Conservation (phyloP, 2,888 invertebrate species). For the Parnassius smintheus region DNA sequence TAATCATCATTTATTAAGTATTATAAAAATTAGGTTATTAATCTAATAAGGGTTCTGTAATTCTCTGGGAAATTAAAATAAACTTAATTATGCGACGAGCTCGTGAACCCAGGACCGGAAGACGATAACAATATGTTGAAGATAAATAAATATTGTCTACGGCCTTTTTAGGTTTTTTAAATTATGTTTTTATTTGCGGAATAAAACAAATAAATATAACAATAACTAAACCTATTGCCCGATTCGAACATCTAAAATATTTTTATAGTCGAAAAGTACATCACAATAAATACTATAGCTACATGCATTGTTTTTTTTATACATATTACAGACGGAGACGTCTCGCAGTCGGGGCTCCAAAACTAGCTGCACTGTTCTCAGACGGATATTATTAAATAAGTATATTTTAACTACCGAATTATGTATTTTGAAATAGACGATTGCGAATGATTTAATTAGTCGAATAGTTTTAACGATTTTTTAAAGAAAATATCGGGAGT, state of each 20-base stretch:
- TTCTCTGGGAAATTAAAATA: too few relatives aligned
- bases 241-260: slow-evolving; percentile 48
- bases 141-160: too few relatives aligned
- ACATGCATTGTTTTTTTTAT: slow-evolving; percentile 36
- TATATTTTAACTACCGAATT: slow-evolving; percentile 9
- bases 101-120: too few relatives aligned
- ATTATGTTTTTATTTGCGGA: slow-evolving; percentile 34
- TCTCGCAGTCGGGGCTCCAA: slow-evolving; percentile 4
- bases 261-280: slow-evolving; percentile 62
- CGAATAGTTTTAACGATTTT: background rate
- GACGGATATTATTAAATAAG: background rate
- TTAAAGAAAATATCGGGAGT: too few relatives aligned
- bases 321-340: slow-evolving; percentile 20
- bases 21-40: too few relatives aligned
- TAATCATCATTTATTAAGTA: too few relatives aligned
- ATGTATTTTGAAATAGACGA: slow-evolving; percentile 3
- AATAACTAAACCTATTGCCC: slow-evolving; percentile 48
- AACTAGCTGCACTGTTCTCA: background rate
- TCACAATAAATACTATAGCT: slow-evolving; percentile 76
- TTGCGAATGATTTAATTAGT: slow-evolving; percentile 11
- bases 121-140: too few relatives aligned
- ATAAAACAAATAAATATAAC: slow-evolving; percentile 41
- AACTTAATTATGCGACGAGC: too few relatives aligned
- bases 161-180: too few relatives aligned
- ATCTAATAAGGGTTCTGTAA: too few relatives aligned